Evolutionary conservation across 2,797 vertebrate species (phyloP).

Genomic region (Dendrocincla fuliginosa): DNA sequence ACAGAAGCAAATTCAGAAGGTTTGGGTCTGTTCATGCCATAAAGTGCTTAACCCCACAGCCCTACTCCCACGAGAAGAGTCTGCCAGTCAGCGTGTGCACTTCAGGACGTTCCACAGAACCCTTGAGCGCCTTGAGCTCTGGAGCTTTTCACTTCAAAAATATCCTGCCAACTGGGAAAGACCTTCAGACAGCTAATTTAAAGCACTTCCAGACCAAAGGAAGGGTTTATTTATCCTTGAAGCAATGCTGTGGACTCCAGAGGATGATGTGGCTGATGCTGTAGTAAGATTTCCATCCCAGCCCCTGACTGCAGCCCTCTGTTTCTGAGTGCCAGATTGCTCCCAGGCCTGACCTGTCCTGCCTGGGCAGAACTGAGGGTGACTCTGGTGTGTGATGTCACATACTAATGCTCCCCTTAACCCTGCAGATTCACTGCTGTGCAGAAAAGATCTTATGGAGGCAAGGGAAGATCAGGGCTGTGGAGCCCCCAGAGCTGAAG

Average conservation of each 20-base stretch:
- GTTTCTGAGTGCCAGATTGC: not conserved
- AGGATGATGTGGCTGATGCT: not conserved
- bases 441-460: not conserved
- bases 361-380: not conserved
- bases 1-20: not conserved
- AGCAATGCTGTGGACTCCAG: not conserved
- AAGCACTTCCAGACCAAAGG: not conserved
- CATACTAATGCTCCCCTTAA: not conserved
- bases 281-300: not conserved
- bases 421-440: not conserved
- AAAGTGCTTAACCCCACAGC: not conserved
- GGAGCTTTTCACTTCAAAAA: not conserved
- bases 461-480: not conserved
- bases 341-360: not conserved
- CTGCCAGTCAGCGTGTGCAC: fast-evolving
- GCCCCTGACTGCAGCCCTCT: not conserved
- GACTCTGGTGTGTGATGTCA: not conserved
- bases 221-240: not conserved
- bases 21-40: not conserved
- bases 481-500: not conserved
- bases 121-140: not conserved
- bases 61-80: not conserved
- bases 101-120: not conserved
- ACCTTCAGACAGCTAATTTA: not conserved
- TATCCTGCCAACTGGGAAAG: not conserved